Percentiles rank a stretch among this genome's conserved stretches.
Conservation (phyloP, 1,140 invertebrate species). For the Drosophila navojoa region DNA sequence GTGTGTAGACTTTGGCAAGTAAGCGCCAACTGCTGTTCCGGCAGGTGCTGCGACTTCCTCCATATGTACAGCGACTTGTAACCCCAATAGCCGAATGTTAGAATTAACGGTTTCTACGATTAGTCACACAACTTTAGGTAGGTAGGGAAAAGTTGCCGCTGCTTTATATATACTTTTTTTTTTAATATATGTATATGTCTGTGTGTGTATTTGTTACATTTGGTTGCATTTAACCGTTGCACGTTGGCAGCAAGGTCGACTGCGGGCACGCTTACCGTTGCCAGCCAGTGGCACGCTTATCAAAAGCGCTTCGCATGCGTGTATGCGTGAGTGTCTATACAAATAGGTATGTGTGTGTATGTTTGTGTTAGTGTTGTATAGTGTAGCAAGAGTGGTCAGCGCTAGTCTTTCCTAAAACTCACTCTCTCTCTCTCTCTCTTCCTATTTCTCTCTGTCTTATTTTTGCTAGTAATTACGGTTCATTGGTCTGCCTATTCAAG, state of each 20-base stretch:
- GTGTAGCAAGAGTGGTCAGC: constrained; percentile 15
- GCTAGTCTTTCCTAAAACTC: not conserved
- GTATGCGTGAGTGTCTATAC: not conserved
- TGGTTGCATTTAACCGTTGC: constrained; percentile 36
- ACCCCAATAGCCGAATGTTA: constrained; percentile 3
- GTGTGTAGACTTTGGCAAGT: constrained; percentile 26
- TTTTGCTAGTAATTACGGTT: constrained; percentile 22
- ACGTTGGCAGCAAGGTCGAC: constrained; percentile 39
- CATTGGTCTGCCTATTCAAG: constrained; percentile 21
- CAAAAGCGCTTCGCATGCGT: constrained; percentile 4
- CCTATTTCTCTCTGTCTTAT: no score
- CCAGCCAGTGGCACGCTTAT: constrained; percentile 39
- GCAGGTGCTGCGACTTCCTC: constrained; percentile 41
- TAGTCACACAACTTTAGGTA: constrained; percentile 29
- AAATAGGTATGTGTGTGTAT: not conserved
- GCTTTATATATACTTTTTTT: not conserved
- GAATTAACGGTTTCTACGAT: constrained; percentile 39
- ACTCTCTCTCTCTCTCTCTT: not conserved
- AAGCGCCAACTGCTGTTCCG: constrained; percentile 42
- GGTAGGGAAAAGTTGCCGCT: constrained; percentile 1
- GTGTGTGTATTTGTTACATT: constrained; percentile 1
- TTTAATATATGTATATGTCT: not conserved
- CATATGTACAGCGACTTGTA: not conserved
- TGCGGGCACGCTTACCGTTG: constrained; percentile 39
- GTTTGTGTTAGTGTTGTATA: constrained; percentile 3